phyloP scores from a whole-genome alignment of 2,888 invertebrate species.

The Branchinecta sandiegonensis region DNA sequence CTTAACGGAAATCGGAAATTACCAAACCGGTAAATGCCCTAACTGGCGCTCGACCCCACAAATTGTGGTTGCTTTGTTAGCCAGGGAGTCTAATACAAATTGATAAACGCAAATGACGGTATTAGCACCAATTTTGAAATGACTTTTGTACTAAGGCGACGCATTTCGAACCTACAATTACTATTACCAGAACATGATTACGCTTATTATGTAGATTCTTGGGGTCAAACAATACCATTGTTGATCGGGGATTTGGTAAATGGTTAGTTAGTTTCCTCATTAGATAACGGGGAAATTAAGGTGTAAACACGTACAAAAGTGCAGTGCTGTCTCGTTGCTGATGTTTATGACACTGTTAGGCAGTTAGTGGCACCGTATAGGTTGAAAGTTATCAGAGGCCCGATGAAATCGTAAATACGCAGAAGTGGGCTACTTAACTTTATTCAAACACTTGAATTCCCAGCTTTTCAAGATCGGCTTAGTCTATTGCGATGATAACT shows the following conservation, averaged over 20 bases:
- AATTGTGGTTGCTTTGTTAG: constrained; percentile 14
- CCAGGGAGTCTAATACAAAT: background rate
- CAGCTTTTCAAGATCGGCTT: no score
- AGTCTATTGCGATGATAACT: no score
- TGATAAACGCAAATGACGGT: constrained; percentile 14
- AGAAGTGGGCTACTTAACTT: no score
- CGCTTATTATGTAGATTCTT: constrained; percentile 11
- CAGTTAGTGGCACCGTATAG: no score
- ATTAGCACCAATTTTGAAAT: constrained; percentile 13
- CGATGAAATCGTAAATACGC: no score
- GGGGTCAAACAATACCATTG: constrained; percentile 16
- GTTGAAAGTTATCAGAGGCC: no score
- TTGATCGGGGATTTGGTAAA: constrained; percentile 8
- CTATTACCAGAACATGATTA: constrained; percentile 2
- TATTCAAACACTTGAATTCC: no score
- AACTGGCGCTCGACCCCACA: background rate
- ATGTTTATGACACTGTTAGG: no score
- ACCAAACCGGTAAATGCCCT: no score
- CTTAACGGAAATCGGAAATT: no score
- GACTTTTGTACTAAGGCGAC: constrained; percentile 7
- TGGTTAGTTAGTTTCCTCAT: constrained; percentile 1
- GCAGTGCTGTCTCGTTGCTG: no score
- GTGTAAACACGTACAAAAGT: background rate
- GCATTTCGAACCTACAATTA: constrained; percentile 10
- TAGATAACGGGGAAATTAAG: constrained; percentile 10